These are phyloP conservation scores for Phylloscopus trochilus DNA, from an alignment of 2,113 vertebrate genomes.

Conservation along the genomic window DNA sequence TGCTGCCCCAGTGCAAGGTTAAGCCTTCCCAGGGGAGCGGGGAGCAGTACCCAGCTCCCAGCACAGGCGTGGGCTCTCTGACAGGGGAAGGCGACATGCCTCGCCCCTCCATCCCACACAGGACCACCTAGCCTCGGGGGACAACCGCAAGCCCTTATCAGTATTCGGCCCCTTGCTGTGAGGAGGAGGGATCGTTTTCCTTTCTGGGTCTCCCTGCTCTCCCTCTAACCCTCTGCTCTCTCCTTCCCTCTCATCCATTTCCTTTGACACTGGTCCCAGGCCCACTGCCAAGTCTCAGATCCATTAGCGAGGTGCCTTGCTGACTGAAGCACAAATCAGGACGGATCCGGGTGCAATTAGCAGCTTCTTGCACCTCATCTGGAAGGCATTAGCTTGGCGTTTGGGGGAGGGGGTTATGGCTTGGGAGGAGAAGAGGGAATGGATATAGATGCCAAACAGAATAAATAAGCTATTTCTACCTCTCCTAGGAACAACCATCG, in stretches of 20 bases:
- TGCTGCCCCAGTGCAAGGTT: background rate
- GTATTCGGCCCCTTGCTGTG: background rate
- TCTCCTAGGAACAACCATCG: constrained; percentile 27
- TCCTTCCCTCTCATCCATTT: constrained; percentile 71
- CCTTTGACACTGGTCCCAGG: constrained; percentile 77
- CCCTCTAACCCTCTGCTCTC: constrained; percentile 29
- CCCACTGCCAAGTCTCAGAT: constrained; percentile 79
- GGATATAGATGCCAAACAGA: constrained; percentile 70
- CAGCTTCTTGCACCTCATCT: constrained; percentile 83
- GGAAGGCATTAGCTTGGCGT: constrained; percentile 77
- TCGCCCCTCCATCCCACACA: background rate
- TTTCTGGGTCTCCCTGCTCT: constrained; percentile 16
- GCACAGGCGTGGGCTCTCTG: background rate
- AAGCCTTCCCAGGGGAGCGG: background rate
- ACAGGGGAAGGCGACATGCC: background rate
- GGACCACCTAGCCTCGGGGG: background rate
- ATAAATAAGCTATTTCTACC: constrained; percentile 66
- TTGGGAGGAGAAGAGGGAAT: constrained; percentile 42
- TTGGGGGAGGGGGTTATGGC: constrained; percentile 43
- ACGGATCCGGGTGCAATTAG: constrained; percentile 77
- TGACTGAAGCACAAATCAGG: constrained; percentile 83
- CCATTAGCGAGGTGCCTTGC: constrained; percentile 82
- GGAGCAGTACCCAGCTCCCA: background rate
- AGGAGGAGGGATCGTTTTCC: background rate
- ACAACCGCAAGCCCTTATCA: constrained; percentile 27